Evolutionary conservation across 2,113 vertebrate genomes (phyloP).

Genomic region (Isurus oxyrinchus): DNA sequence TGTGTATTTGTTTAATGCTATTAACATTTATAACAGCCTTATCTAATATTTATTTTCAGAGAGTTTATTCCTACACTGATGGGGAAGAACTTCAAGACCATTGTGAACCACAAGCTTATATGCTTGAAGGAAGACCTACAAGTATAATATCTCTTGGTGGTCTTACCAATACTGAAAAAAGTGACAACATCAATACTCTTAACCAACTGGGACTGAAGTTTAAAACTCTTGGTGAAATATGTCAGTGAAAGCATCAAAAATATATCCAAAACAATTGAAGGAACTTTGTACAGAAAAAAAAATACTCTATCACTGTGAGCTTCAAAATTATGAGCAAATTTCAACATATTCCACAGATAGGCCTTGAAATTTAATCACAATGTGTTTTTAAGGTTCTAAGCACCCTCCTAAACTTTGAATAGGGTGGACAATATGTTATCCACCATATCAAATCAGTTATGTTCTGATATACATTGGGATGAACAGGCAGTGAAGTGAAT

Average conservation of each 20-base stretch:
- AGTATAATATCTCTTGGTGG: not conserved
- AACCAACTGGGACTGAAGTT: not conserved
- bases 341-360: not conserved
- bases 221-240: not conserved
- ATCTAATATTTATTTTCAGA: not conserved
- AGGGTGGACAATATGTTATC: not conserved
- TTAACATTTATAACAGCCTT: not conserved
- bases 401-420: not conserved
- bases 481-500: too few relatives aligned
- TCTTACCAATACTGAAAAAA: not conserved
- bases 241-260: not conserved
- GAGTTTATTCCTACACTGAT: not conserved
- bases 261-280: not conserved
- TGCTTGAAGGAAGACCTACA: not conserved
- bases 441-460: not conserved
- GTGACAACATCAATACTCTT: not conserved
- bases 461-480: too few relatives aligned
- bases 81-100: not conserved
- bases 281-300: not conserved
- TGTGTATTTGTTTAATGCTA: not conserved
- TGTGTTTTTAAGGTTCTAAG: not conserved
- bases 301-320: not conserved
- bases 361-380: not conserved
- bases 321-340: not conserved
- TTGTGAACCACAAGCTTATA: not conserved